Conservation (phyloP, 2,797 vertebrate genomes). For the Ictinia mississippiensis region DNA sequence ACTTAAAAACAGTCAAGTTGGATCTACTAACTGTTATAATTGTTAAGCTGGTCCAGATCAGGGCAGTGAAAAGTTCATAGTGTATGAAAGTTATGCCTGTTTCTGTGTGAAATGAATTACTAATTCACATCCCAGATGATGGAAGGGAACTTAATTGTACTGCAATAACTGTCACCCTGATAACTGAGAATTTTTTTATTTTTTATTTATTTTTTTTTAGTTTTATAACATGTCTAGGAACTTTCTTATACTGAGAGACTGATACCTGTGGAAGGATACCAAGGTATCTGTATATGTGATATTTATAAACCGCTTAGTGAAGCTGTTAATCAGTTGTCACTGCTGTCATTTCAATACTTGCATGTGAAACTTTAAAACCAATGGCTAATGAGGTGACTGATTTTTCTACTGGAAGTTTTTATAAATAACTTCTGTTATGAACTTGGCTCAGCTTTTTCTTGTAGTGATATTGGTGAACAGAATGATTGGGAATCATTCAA, state of each 20-base stretch:
- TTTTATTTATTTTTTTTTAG: neutral
- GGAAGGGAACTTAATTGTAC: neutral
- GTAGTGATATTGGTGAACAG: neutral
- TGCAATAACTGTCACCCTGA: neutral
- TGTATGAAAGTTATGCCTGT: neutral
- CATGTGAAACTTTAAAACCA: neutral
- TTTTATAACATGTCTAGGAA: neutral
- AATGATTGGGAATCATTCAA: neutral
- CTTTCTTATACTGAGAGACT: neutral
- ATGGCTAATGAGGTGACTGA: neutral
- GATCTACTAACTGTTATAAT: neutral
- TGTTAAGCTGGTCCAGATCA: neutral
- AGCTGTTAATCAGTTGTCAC: neutral
- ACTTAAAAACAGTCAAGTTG: neutral
- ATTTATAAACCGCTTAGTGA: neutral
- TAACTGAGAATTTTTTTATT: neutral
- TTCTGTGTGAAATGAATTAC: neutral
- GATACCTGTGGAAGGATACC: neutral
- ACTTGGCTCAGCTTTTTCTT: neutral
- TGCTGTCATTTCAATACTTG: neutral
- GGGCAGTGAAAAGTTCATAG: neutral
- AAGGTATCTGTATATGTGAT: neutral
- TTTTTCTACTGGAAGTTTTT: neutral
- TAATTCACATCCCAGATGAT: neutral
- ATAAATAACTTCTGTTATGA: neutral